These are phyloP conservation scores for Heliangelus exortis DNA, from an alignment of 2,797 vertebrate genomes.

Conservation along the genomic window DNA sequence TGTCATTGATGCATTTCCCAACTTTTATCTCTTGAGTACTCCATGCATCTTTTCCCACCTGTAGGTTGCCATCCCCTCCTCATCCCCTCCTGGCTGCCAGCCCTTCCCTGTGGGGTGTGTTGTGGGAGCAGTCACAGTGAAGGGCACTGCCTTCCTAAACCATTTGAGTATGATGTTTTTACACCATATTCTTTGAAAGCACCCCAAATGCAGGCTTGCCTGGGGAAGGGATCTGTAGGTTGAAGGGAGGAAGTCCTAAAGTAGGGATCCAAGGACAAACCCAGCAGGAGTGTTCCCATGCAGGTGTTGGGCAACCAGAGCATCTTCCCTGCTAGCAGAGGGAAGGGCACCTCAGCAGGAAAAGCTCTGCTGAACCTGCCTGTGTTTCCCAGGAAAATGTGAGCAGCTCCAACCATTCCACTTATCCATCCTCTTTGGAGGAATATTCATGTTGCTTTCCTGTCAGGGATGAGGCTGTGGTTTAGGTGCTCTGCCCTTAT, in stretches of 20 bases:
- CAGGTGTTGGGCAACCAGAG: background rate
- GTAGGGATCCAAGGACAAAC: background rate
- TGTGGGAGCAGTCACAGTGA: background rate
- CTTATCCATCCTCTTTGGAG: background rate
- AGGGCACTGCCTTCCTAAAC: background rate
- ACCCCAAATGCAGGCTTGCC: background rate
- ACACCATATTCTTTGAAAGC: background rate
- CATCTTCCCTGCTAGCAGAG: background rate
- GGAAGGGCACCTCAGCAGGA: background rate
- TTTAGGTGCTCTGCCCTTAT: background rate
- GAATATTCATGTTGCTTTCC: background rate
- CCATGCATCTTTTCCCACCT: background rate
- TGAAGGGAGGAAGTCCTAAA: background rate
- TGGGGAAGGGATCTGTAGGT: too few species aligned
- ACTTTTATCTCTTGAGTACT: background rate
- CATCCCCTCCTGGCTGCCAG: too few species aligned
- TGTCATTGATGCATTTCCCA: background rate
- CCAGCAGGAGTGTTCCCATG: accelerated
- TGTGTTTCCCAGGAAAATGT: background rate
- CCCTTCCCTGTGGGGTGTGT: accelerated
- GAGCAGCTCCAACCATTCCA: background rate
- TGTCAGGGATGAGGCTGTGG: background rate
- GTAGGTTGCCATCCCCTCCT: background rate
- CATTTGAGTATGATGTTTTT: accelerated
- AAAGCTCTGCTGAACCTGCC: background rate